A percentile compares a stretch with the other conserved stretches of the same genome.
phyloP scores from a whole-genome alignment of 2,797 vertebrate species.

The Ctenopoma multispine region DNA sequence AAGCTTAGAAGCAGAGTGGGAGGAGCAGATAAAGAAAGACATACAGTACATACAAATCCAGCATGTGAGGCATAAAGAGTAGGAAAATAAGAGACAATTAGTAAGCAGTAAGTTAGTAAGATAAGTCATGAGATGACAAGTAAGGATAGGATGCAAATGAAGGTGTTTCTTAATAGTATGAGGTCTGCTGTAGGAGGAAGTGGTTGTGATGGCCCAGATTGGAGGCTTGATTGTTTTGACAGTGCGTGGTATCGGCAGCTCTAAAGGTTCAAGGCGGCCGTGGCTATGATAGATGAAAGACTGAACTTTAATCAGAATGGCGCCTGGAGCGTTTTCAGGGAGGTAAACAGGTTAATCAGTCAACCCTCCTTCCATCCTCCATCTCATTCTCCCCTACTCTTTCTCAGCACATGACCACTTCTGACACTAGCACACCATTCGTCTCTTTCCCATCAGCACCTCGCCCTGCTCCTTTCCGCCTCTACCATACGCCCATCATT shows the following conservation, averaged over 20 bases:
- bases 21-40: constrained; percentile 40
- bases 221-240: constrained; percentile 38
- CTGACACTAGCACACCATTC: constrained; percentile 80
- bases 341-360: constrained; percentile 88
- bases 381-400: constrained; percentile 62
- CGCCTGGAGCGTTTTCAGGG: constrained; percentile 82
- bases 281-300: constrained; percentile 84
- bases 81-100: constrained; percentile 27
- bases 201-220: constrained; percentile 14
- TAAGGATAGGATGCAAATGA: constrained; percentile 73
- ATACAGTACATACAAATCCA: constrained; percentile 21
- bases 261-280: constrained; percentile 50
- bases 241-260: constrained; percentile 62
- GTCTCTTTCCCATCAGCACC: constrained; percentile 84
- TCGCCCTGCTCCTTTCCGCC: constrained; percentile 54
- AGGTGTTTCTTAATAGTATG: constrained; percentile 49
- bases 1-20: constrained; percentile 44
- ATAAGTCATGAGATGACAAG: constrained; percentile 55
- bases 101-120: constrained; percentile 42
- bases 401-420: constrained; percentile 79
- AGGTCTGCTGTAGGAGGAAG: constrained; percentile 48
- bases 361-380: constrained; percentile 79
- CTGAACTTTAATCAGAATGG: constrained; percentile 87
- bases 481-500: constrained; percentile 45
- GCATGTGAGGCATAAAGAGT: constrained; percentile 30